Conservation (phyloP, 2,888 invertebrate species). For the Linnaemya tessellans region DNA sequence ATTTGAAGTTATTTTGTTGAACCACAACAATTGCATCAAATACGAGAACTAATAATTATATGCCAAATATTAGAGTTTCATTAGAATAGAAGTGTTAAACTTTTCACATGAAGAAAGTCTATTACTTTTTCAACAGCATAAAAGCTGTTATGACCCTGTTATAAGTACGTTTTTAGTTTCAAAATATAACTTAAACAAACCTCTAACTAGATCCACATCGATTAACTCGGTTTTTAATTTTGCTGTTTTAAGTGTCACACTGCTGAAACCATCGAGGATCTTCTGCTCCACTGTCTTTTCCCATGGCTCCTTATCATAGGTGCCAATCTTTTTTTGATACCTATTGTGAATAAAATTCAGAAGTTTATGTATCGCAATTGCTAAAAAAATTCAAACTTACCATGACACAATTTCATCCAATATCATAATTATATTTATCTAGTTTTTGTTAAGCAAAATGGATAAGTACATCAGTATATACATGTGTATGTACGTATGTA, state of each 20-base stretch:
- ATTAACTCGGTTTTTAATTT: slow-evolving; percentile 95
- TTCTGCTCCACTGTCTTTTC: slow-evolving; percentile 97
- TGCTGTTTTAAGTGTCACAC: slow-evolving; percentile 90
- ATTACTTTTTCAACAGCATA: too few species aligned
- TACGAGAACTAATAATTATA: too few species aligned
- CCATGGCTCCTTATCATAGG: slow-evolving; percentile 98
- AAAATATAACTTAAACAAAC: slow-evolving; percentile 83
- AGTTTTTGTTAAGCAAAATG: slow-evolving; percentile 25
- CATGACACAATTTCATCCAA: slow-evolving; percentile 84
- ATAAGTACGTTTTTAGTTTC: background rate
- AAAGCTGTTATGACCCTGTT: too few species aligned
- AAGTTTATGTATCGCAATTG: background rate
- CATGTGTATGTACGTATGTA: too few species aligned
- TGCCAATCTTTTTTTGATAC: slow-evolving; percentile 98
- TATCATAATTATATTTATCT: slow-evolving; percentile 79
- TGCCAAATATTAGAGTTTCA: too few species aligned
- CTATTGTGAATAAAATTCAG: slow-evolving; percentile 83
- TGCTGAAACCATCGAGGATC: slow-evolving; percentile 92
- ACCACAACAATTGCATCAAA: too few species aligned
- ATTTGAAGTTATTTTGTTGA: too few species aligned
- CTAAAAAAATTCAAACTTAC: slow-evolving; percentile 75
- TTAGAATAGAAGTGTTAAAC: too few species aligned
- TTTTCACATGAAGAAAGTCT: too few species aligned
- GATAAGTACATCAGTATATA: too few species aligned
- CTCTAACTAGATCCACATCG: slow-evolving; percentile 97